phyloP scores from a whole-genome alignment of 2,888 invertebrate genomes.

The Pristionchus arcanus region DNA sequence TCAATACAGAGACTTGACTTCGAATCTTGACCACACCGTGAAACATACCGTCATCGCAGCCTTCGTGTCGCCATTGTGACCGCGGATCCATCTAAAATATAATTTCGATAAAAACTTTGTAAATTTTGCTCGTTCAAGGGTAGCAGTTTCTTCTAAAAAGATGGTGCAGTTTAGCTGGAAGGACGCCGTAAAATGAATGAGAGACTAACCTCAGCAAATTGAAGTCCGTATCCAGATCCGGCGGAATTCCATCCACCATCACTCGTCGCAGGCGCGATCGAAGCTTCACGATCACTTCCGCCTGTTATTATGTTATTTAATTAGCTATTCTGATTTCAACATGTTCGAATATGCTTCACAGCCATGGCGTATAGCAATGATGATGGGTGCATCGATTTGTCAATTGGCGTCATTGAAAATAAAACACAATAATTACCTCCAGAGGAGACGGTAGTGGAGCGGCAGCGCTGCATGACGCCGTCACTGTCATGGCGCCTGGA shows the following conservation, averaged over 20 bases:
- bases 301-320: neutral
- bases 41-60: constrained; percentile 47
- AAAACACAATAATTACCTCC: neutral
- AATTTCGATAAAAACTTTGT: no score
- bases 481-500: neutral
- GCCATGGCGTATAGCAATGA: no score
- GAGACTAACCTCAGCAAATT: constrained; percentile 59
- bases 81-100: constrained; percentile 64
- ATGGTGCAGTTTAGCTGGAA: neutral
- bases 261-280: constrained; percentile 22
- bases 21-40: neutral
- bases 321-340: neutral
- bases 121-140: no score
- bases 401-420: neutral
- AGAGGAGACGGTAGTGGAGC: constrained; percentile 13
- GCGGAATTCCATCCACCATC: constrained; percentile 63
- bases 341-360: no score
- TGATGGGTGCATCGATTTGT: neutral
- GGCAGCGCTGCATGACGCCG: neutral
- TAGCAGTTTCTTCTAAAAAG: neutral
- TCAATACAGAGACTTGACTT: no score
- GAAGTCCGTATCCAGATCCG: constrained; percentile 69
- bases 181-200: neutral
- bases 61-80: constrained; percentile 58
- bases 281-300: constrained; percentile 38